Base-by-base conservation (phyloP, 2,888 invertebrate genomes). In the Syrista parreyssii region DNA sequence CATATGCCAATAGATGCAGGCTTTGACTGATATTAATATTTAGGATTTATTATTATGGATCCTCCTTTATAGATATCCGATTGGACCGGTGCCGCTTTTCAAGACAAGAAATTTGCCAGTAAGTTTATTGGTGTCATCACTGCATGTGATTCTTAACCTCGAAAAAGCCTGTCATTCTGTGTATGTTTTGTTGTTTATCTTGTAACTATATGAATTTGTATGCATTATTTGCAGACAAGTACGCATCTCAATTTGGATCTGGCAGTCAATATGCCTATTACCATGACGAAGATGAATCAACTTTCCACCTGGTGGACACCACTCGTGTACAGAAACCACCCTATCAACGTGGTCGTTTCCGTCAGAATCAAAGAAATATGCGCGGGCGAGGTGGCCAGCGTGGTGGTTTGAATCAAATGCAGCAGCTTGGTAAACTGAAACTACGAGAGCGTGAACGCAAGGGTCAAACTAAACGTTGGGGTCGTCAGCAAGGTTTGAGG, bases 241-340 rank as follows among this genome's bases (percentile, higher is more conserved):
- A 98, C 90, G 95, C 96, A 73, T 98, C 98, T 4, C 96, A 97
- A 86, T 98, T 98, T 92, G 98, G 97, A 78, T 97, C 97, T 84
- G 98, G 98, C 73, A 98, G 96, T 88, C 99, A 99, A 87, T 99
- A 99, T 92, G 98, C 99, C 0, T 99, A 99, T 92, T 98, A 97
- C 91, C 99, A 99, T 88, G 99, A 99, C 87, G 99, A 99, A 91
- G 99, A 99, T 90, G 99, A 99, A 91, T 97, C 97, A 84, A 97
- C 98, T 75, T 99, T 99, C 94, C 99, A 99, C 91, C 93, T 99
- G 92, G 99, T 99, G 84, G 99, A 99, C 89, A 98, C 98, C 1
- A 96, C 98, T 0, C 94, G 97, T 55, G 95, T 97, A 2, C 96
- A 96, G 87, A 97, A 97, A 89, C 97, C 97, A 4, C 96, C 97